phyloP scores from a whole-genome alignment of 2,888 invertebrate species.

The Pteria penguin region DNA sequence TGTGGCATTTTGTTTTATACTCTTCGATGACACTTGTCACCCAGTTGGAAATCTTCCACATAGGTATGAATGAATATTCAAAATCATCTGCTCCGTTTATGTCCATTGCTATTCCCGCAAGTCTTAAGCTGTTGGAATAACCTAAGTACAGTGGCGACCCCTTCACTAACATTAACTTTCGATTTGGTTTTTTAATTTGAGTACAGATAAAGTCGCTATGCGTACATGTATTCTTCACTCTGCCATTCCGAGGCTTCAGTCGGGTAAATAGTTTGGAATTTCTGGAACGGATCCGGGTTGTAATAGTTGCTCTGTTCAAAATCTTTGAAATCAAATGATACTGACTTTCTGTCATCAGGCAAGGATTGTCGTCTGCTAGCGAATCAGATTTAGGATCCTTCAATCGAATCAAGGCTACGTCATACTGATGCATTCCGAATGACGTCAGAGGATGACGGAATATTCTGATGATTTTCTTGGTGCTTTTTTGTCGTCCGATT shows the following conservation, averaged over 20 bases:
- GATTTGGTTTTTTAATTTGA: slow-evolving; percentile 37
- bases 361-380: slow-evolving; percentile 34
- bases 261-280: background rate
- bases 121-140: slow-evolving; percentile 53
- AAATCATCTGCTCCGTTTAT: slow-evolving; percentile 24
- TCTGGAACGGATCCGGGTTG: slow-evolving; percentile 26
- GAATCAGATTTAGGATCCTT: background rate
- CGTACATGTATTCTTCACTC: slow-evolving; percentile 44
- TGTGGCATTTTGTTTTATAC: slow-evolving; percentile 49
- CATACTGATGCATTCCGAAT: slow-evolving; percentile 38
- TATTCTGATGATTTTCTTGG: slow-evolving; percentile 16
- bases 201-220: slow-evolving; percentile 51
- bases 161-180: slow-evolving; percentile 30
- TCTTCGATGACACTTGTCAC: slow-evolving; percentile 52
- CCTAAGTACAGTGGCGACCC: slow-evolving; percentile 57
- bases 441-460: slow-evolving; percentile 31
- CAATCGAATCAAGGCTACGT: slow-evolving; percentile 51
- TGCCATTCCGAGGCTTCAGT: slow-evolving; percentile 47
- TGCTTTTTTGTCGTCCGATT: slow-evolving; percentile 49
- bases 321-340: slow-evolving; percentile 46
- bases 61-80: slow-evolving; percentile 50
- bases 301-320: slow-evolving; percentile 16
- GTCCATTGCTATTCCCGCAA: slow-evolving; percentile 52
- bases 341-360: slow-evolving; percentile 56
- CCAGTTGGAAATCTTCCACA: slow-evolving; percentile 57